Percentiles rank a stretch among this genome's conserved stretches.
Evolutionary conservation across 2,113 vertebrate genomes (phyloP).

Genomic region (Pollachius pollachius): DNA sequence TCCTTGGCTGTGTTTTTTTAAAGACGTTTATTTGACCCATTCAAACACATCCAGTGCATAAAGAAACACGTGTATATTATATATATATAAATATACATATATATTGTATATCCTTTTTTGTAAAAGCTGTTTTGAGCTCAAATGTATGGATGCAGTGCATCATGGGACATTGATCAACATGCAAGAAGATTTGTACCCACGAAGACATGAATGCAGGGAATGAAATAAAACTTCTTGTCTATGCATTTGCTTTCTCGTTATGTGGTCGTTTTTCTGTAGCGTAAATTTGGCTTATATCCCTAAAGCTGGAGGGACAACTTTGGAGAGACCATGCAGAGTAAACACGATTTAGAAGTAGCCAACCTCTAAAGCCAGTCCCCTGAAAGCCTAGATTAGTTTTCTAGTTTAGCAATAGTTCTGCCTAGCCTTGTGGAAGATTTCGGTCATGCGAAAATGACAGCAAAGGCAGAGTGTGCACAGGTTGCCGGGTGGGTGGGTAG

Average conservation of each 20-base stretch:
- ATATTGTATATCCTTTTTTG: slow-evolving; percentile 61
- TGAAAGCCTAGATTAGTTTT: too few relatives aligned
- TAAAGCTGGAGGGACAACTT: background rate
- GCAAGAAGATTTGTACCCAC: slow-evolving; percentile 76
- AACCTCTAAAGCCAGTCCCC: too few relatives aligned
- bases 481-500: too few relatives aligned
- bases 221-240: slow-evolving; percentile 81
- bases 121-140: slow-evolving; percentile 80
- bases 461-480: too few relatives aligned
- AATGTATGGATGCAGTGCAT: slow-evolving; percentile 83
- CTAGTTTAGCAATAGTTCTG: too few relatives aligned
- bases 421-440: too few relatives aligned
- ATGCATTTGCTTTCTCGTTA: slow-evolving; percentile 72
- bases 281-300: background rate
- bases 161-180: slow-evolving; percentile 73
- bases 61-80: slow-evolving; percentile 71
- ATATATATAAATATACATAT: slow-evolving; percentile 57
- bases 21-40: slow-evolving; percentile 51
- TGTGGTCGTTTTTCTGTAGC: background rate
- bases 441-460: too few relatives aligned
- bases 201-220: slow-evolving; percentile 71
- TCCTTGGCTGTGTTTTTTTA: slow-evolving; percentile 46
- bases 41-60: slow-evolving; percentile 62
- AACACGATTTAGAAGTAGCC: too few relatives aligned
- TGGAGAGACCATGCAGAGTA: background rate